Base-by-base conservation (phyloP, 2,797 vertebrate species). In the Heterohyrax brucei region DNA sequence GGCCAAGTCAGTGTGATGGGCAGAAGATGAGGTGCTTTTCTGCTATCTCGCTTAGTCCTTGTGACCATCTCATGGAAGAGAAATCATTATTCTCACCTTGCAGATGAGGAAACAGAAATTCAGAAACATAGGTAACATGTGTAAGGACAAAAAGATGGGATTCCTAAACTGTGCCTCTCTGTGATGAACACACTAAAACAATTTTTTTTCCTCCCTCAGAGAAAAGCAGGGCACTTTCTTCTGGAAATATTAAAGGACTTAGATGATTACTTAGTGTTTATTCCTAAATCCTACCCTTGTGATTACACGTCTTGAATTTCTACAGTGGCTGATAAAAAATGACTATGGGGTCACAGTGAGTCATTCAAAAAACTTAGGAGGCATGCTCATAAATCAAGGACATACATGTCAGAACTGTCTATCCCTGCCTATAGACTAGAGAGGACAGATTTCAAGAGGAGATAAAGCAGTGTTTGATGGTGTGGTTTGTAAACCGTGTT, bases 161-260 rank as follows among this genome's bases (percentile, higher is more conserved):
- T 28, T 91, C 26, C 39, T 87, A 50, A 76, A 44, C 26, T 33
- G 59, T 39, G 7, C 39, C n/a, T 10, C 3, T 1, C 14, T 61
- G 30, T 64, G n/a, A 84, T 24, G 10, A 83, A 73, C 83, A 33
- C 1, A 46, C 70, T 89, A 66, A 92, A 94, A 59, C 7, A 94
- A n/a, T 82, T 16, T 62, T 80, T 0, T 46, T 18, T 28, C 24
- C 26, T 97, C 14, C 7, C 12, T 80, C 46, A 7, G 46, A 95
- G 85, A 70, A 87, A 79, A 78, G 30, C 14, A 33, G 4, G 30
- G 30, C 4, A 22, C n/a, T 94, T 91, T 92, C 92, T 44, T 91
- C 66, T 89, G 30, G 56, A 92, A 90, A 56, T 78, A 68, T 44
- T 64, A 75, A 28, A 86, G 28, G 21, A 66, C 2, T 56, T 81